Conservation (phyloP, 2,113 vertebrate species). For the Acanthochromis polyacanthus region DNA sequence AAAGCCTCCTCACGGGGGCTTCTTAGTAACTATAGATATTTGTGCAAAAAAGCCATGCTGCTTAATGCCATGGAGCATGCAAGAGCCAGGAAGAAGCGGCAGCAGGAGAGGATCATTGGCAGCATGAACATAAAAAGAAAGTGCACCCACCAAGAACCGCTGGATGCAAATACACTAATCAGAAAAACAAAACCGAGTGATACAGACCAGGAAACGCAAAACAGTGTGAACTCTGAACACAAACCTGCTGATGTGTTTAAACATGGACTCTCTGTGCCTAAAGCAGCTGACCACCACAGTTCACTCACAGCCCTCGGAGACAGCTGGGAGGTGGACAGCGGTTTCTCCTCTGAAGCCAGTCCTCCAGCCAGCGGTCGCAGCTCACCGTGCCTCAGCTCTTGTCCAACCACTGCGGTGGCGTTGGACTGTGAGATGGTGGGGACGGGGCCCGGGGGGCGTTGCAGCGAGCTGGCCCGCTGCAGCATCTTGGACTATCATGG, state of each 20-base stretch:
- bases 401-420: conserved; percentile 84
- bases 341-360: conserved; percentile 77
- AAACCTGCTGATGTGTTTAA: background rate
- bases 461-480: conserved; percentile 93
- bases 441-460: conserved; percentile 88
- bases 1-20: conserved; percentile 39
- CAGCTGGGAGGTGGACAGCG: conserved; percentile 78
- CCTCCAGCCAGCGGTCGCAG: conserved; percentile 64
- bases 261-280: background rate
- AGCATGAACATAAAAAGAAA: conserved; percentile 46
- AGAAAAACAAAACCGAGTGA: background rate
- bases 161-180: background rate
- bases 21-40: conserved; percentile 47
- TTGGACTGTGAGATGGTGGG: conserved; percentile 99
- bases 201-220: background rate
- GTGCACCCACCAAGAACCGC: background rate
- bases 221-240: conserved; percentile 17
- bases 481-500: conserved; percentile 91
- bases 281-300: background rate
- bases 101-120: background rate
- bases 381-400: conserved; percentile 16
- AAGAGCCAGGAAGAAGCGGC: conserved; percentile 32
- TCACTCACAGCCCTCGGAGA: conserved; percentile 15
- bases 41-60: conserved; percentile 45
- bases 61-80: conserved; percentile 12